Base-by-base conservation (phyloP, 2,113 vertebrate genomes). In the Lycaon pictus region DNA sequence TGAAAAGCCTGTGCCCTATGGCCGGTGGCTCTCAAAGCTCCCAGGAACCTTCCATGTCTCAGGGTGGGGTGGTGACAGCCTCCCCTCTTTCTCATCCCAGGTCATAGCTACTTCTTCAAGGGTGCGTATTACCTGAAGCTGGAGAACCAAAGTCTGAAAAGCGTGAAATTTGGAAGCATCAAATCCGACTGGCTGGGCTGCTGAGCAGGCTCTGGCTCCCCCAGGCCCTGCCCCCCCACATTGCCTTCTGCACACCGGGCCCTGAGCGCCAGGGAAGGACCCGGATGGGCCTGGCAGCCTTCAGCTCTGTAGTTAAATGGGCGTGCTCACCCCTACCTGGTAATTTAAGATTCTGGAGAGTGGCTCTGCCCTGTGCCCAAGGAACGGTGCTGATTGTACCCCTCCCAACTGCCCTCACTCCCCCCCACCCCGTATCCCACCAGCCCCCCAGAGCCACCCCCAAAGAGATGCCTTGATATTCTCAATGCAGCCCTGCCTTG, bases 101-200 rank as follows among this genome's bases (percentile, higher is more conserved):
- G 99, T 93, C 99, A 99, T 98, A 99, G 99, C 98, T 99, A 99
- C 98, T 99, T 99, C 98, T 99, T 99, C 99, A 99, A 99, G 98
- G 99, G 99, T 76, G 98, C 98, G 87, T 99, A 99, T 98, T 99
- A 99, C 98, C 99, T 99, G 98, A 99, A 99, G 98, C 97, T 99
- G 99, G 99, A 99, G 97, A 99, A 99, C 98, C 99, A 98, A 97
- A 99, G 99, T 98, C 98, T 99, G 99, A 99, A 99, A 99, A 99
- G 99, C 3, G 99, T 99, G 93, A 99, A 99, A 98, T 98, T 99
- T 43, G 99, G 99, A 90, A 99, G 99, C 98, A 98, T 99, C 98
- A 99, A 99, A 98, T 98, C 99, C 35, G 99, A 99, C 98, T 99
- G 99, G 99, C 99, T 99, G 90, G 99, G 99, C 93, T 99, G 99